Base-by-base conservation (phyloP, 2,888 invertebrate species). In the Spicauda simplicius region DNA sequence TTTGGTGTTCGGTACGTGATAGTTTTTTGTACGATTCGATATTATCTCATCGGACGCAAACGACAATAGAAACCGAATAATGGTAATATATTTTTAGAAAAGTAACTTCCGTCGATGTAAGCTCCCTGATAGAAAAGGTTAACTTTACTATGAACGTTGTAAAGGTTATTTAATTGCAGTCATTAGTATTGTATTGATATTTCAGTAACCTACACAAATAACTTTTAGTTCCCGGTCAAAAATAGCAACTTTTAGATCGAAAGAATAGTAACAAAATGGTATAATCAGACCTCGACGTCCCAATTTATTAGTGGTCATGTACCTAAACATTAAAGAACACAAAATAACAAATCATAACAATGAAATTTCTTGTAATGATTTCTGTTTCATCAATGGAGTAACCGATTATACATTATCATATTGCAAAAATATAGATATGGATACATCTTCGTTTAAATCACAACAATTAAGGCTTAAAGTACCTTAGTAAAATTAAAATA, bases 1-100 rank as follows among this genome's bases (percentile, higher is more conserved):
- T 86, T 85, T 84, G 79, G 78, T 80, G 79, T 76, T 79, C 76
- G 75, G 75, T 81, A 84, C 83, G 84, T 85, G 86, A 78, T 79
- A 73, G 71, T 77, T 77, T 78, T 75, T 69, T 54, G 63, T 70
- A 77, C 76, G 75, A 72, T 77, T 74, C 77, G 74, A 72, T 78
- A 73, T 79, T 76, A 75, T 75, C 71, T 72, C 71, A 63, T 66
- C 53, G 64, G 62, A 25, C 55, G 19, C 54, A 33, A 37, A 30
- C 45, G 58, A 65, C 54, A 65, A 65, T 65, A 54, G 65, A 59
- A 59, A 65, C 19, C 30, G 41, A 65, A 59, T 59, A 54, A 59
- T 65, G 45, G 48, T 16, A 19, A 59, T 25, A 57, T 41, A 59
- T 48, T 48, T 48, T n/a, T 48, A 45, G 45, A 45, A 45, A 2